phyloP scores from a whole-genome alignment of 1,140 invertebrate species.

The Stegodyphus dumicola region DNA sequence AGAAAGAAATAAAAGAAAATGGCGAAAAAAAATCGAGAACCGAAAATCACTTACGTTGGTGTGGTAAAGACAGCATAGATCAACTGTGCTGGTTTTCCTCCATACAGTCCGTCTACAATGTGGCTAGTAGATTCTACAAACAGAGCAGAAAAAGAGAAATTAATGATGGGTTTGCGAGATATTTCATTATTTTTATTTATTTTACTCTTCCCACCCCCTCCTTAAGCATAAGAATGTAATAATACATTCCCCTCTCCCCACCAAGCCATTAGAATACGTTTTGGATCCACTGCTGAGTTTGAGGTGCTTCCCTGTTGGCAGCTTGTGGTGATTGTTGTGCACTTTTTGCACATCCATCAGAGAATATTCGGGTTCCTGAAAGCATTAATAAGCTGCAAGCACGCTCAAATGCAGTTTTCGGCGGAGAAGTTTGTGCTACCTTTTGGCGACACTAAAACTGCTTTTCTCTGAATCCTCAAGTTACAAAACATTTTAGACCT shows the following conservation, averaged over 20 bases:
- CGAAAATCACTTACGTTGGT: constrained; percentile 70
- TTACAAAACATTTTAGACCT: too few species aligned
- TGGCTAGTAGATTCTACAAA: constrained; percentile 84
- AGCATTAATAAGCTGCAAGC: constrained; percentile 17
- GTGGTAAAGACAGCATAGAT: constrained; percentile 97
- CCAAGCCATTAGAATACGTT: constrained; percentile 25
- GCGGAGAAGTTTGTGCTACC: too few species aligned
- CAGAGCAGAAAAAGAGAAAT: constrained; percentile 46
- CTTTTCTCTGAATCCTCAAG: too few species aligned
- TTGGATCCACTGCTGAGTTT: constrained; percentile 24
- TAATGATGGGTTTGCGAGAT: constrained; percentile 43
- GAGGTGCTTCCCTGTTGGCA: background rate
- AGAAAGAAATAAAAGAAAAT: background rate
- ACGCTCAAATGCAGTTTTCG: background rate
- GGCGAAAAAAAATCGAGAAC: constrained; percentile 10
- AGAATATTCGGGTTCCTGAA: constrained; percentile 14
- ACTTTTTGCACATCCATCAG: constrained; percentile 10
- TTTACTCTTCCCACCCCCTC: background rate
- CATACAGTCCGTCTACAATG: constrained; percentile 79
- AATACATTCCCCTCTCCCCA: background rate
- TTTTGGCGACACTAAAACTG: too few species aligned
- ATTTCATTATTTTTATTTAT: constrained; percentile 52
- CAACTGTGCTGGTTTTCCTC: constrained; percentile 77
- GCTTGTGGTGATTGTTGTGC: constrained; percentile 19
- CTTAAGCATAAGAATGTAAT: constrained; percentile 17